These are phyloP conservation scores for Chaenocephalus aceratus DNA, from an alignment of 2,113 vertebrate genomes.

Conservation along the genomic window DNA sequence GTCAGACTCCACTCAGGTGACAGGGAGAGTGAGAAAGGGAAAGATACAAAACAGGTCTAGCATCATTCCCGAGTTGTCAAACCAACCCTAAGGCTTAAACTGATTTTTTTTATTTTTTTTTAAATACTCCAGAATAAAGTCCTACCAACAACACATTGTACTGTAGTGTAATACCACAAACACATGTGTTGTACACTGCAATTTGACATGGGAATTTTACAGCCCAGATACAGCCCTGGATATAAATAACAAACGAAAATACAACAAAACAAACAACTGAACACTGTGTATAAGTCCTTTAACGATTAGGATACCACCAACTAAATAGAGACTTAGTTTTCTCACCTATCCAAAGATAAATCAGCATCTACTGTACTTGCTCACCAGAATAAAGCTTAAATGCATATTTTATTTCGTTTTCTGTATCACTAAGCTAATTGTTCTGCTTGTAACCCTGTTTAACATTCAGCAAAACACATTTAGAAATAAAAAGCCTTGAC, in stretches of 20 bases:
- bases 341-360: background rate
- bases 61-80: conserved; percentile 62
- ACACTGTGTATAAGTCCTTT: background rate
- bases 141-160: conserved; percentile 9
- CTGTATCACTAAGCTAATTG: conserved; percentile 23
- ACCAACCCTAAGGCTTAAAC: conserved; percentile 24
- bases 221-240: background rate
- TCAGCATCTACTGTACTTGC: background rate
- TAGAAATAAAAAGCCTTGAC: background rate
- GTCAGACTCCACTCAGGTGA: background rate
- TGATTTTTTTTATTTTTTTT: background rate
- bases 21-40: conserved; percentile 7
- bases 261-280: background rate
- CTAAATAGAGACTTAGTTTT: background rate
- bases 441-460: conserved; percentile 15
- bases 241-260: background rate
- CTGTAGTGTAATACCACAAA: background rate
- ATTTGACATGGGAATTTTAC: background rate
- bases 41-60: conserved; percentile 60
- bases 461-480: background rate
- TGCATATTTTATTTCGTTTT: conserved; percentile 13
- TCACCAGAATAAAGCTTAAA: background rate
- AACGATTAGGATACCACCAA: background rate
- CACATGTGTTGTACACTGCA: background rate
- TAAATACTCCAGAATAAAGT: background rate